These are phyloP conservation scores for Gerris lacustris DNA, from an alignment of 2,888 invertebrate species.

Conservation along the genomic window DNA sequence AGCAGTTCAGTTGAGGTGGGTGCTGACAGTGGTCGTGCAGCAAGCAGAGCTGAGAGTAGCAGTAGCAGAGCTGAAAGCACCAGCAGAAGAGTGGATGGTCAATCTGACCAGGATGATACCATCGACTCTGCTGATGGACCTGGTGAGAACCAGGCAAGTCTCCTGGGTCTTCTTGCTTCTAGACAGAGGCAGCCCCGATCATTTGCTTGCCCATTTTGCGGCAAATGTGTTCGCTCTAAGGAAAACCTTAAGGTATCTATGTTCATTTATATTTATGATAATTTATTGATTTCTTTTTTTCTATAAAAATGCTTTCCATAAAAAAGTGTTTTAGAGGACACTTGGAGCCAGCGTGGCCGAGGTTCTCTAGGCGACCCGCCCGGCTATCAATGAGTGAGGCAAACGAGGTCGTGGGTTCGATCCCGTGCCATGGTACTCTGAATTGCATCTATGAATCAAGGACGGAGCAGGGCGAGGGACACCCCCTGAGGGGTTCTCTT, in stretches of 20 bases:
- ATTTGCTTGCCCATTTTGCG: conserved; percentile 79
- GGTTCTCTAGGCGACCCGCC: no score
- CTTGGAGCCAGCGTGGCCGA: no score
- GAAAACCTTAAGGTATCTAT: conserved; percentile 56
- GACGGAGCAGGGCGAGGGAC: no score
- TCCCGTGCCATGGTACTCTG: no score
- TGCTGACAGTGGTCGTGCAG: conserved; percentile 12
- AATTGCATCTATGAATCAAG: no score
- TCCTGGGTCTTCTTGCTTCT: conserved; percentile 48
- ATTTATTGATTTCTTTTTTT: no score
- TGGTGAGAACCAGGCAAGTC: conserved; percentile 37
- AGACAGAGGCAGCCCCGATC: conserved; percentile 55
- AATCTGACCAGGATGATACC: conserved; percentile 55
- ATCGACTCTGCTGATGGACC: conserved; percentile 46
- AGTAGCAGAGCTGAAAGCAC: neutral
- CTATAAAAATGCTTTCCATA: no score
- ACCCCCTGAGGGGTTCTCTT: no score
- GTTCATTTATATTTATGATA: neutral
- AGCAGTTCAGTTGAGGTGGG: conserved; percentile 29
- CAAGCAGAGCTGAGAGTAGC: neutral
- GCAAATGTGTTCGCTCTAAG: conserved; percentile 77
- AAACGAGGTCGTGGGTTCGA: no score
- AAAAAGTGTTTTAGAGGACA: no score
- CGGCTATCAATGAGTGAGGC: no score
- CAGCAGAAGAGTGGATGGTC: conserved; percentile 43